Base-by-base conservation (phyloP, 2,113 vertebrate species). In the Heterocephalus glaber region DNA sequence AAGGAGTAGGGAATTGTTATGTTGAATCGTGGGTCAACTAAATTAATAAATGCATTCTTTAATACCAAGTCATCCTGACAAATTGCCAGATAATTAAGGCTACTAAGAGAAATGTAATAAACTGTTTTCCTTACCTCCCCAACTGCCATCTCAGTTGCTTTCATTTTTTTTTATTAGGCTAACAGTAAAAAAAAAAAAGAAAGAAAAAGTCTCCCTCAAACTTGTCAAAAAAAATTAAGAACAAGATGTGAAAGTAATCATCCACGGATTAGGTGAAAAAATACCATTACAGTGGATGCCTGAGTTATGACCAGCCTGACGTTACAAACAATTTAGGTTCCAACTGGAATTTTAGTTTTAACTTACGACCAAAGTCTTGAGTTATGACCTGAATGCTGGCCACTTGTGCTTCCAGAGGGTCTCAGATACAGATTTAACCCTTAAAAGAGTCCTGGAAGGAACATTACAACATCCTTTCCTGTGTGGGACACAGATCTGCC, bases 71-170 rank as follows among this genome's bases (percentile, higher is more conserved):
- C 35, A 81, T 76, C 65, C 68, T 92, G 68, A 96, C 79, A 8
- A 79, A 88, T 90, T 70, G 22, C 60, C 44, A 16, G 22, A 79
- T 72, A 85, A 77, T 76, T 87, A 92, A 60, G 52, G 90, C 60
- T 86, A 54, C 38, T 88, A 70, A 79, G 47, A 79, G 65, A 96
- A 95, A 91, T 81, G n/a, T 47, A 89, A 92, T 82, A 76, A 92
- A 74, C 65, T n/a, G 11, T 90, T 97, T 92, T 54, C 5, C 60
- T 89, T 58, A 6, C 61, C 35, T 7, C 44, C 28, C 10, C 41
- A 2, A 17, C 54, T 74, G 14, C 70, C 30, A 86, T 58, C 35
- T 87, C 63, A 86, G 2, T 85, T 95, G 35, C 65, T 93, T 96
- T 93, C 33, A 87, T 81, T 95, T 96, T 80, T 79, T 58, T 58